These are phyloP conservation scores for Geotrupes spiniger DNA, from an alignment of 2,888 invertebrate genomes.

Conservation along the genomic window DNA sequence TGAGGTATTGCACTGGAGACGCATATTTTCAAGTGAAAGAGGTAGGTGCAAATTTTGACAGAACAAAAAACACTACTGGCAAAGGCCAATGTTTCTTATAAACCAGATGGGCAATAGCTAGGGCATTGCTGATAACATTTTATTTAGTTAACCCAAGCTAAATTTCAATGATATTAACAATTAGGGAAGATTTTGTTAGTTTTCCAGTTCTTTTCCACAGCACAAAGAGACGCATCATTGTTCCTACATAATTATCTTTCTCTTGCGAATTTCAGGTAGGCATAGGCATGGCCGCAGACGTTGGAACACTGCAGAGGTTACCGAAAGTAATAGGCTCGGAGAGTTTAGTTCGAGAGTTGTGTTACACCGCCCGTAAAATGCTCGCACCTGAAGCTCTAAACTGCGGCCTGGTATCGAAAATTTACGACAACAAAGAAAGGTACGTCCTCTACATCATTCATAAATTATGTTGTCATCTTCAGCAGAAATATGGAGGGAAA, in stretches of 20 bases:
- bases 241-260: too few species aligned
- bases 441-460: conserved; percentile 44
- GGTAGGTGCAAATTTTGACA: conserved; percentile 45
- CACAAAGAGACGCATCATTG: too few species aligned
- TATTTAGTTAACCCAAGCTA: too few species aligned
- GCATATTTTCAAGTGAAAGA: conserved; percentile 93
- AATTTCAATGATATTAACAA: too few species aligned
- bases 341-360: conserved; percentile 83
- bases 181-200: too few species aligned
- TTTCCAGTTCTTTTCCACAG: too few species aligned
- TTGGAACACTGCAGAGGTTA: conserved; percentile 88
- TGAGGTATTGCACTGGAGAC: conserved; percentile 83
- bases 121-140: too few species aligned
- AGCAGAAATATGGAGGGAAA: too few species aligned
- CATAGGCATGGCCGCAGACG: conserved; percentile 91
- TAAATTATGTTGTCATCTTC: too few species aligned
- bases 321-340: conserved; percentile 89
- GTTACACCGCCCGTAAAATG: conserved; percentile 82
- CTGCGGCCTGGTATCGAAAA: conserved; percentile 79
- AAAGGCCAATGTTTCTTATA: too few species aligned
- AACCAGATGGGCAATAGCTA: too few species aligned
- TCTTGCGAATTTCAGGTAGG: conserved; percentile 55
- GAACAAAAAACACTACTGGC: too few species aligned
- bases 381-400: conserved; percentile 75
- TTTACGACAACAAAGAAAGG: conserved; percentile 68